Evolutionary conservation across 1,140 invertebrate genomes (phyloP), one percentile per base, ranked within the genome.

Genomic region (Drosophila melanica): DNA sequence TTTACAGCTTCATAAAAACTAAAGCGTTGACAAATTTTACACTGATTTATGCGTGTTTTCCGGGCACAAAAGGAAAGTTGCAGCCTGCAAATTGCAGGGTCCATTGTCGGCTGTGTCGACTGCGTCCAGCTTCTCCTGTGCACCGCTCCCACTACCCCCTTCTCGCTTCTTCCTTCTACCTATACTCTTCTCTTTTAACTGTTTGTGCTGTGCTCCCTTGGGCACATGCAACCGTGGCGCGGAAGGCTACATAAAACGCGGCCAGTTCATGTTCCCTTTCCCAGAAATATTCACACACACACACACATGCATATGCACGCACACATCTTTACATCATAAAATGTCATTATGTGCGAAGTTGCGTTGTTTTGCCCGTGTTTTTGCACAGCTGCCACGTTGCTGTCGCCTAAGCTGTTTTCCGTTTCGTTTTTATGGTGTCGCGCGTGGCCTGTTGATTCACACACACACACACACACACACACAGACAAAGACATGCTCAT

Each of bases 321-420:
- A 41, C 60, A 58, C n/a, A 54, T 51, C 45, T 30, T 44, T 8
- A 60, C 48, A 75, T 59, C 85, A 87, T 89, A 82, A 86, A 87
- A 89, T 82, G 79, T 79, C 76, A 89, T 87, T 89, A 89, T 89
- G 82, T 79, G 72, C 76, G 62, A 89, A 89, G 84, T 79, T 87
- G 50, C 50, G 57, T 62, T 51, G 50, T 14, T 44, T 47, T 67
- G 65, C 65, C 63, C 67, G 27, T 76, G 60, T 81, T 71, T 75
- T 69, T 62, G 62, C 48, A 67, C 62, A 63, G 48, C 67, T 62
- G 35, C 16, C 14, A 48, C 16, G 45, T 37, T 33, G 11, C 55
- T 70, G 35, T 64, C 45, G 73, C 57, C 66, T 51, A 68, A 44
- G 60, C 58, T 62, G 48, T 65, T 67, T 77, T 74, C 68, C 57